Evolutionary conservation across 2,888 invertebrate genomes (phyloP).

Genomic region (Aspidiotus destructor): DNA sequence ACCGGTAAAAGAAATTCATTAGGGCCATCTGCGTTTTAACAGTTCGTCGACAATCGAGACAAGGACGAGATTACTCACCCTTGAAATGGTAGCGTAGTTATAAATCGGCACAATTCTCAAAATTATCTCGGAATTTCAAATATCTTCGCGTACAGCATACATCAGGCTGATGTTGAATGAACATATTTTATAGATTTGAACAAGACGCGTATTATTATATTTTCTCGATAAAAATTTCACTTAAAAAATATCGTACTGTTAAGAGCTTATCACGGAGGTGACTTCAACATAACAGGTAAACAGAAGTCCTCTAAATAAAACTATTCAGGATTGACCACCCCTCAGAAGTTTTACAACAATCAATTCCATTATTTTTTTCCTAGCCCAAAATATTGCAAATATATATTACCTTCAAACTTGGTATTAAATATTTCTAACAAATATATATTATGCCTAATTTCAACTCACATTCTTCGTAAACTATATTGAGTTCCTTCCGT

Average conservation of each 20-base stretch:
- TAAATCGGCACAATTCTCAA: constrained; percentile 26
- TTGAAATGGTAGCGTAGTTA: constrained; percentile 26
- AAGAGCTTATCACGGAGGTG: no score
- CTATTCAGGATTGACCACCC: no score
- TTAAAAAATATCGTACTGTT: not conserved
- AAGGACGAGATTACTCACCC: constrained; percentile 31
- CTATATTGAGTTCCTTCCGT: no score
- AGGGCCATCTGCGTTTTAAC: constrained; percentile 21
- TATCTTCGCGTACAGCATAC: constrained; percentile 23
- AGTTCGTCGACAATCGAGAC: constrained; percentile 24
- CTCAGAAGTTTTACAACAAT: no score
- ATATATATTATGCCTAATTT: no score
- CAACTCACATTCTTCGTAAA: no score
- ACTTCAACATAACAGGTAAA: no score
- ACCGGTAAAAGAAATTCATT: constrained; percentile 13
- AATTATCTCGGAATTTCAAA: constrained; percentile 25
- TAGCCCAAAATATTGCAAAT: no score
- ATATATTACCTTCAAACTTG: no score
- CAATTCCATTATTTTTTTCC: no score
- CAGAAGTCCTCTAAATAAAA: no score
- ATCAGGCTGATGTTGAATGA: constrained; percentile 30
- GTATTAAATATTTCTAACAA: no score
- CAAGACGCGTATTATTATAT: constrained; percentile 33
- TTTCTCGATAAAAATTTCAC: constrained; percentile 29
- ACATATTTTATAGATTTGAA: constrained; percentile 33